Conservation (phyloP, 2,113 vertebrate genomes). For the Thymallus thymallus region DNA sequence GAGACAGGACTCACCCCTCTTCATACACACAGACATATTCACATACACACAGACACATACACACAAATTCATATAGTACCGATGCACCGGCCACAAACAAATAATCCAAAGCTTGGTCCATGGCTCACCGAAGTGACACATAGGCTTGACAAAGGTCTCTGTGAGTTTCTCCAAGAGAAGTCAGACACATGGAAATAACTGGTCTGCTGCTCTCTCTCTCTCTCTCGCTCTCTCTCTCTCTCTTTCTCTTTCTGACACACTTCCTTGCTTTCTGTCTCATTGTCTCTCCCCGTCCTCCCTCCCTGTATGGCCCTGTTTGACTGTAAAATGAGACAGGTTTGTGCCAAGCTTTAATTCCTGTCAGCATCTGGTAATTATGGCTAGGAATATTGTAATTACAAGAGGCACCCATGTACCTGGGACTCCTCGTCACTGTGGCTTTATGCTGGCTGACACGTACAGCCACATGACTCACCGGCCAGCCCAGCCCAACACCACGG, state of each 20-base stretch:
- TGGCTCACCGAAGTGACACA: conserved; percentile 45
- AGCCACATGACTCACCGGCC: conserved; percentile 55
- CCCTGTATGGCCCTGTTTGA: conserved; percentile 49
- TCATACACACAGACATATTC: conserved; percentile 6
- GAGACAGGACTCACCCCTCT: conserved; percentile 38
- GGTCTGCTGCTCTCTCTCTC: conserved; percentile 9
- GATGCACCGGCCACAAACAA: conserved; percentile 32
- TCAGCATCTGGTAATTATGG: conserved; percentile 83
- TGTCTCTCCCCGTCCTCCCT: neutral
- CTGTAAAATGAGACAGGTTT: conserved; percentile 72
- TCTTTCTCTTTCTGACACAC: conserved; percentile 43
- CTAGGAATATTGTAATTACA: conserved; percentile 78
- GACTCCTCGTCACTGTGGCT: conserved; percentile 47
- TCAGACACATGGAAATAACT: conserved; percentile 37
- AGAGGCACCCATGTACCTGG: conserved; percentile 73
- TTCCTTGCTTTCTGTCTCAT: conserved; percentile 42
- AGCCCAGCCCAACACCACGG: conserved; percentile 11
- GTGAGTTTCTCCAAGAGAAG: conserved; percentile 31
- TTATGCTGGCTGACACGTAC: conserved; percentile 56
- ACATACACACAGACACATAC: conserved; percentile 15
- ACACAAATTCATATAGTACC: conserved; percentile 50
- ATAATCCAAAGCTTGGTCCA: conserved; percentile 32
- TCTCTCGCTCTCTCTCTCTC: conserved; percentile 45
- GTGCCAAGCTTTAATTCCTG: conserved; percentile 77
- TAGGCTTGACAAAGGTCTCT: conserved; percentile 46